Percentiles rank a stretch among this genome's conserved stretches.
Evolutionary conservation across 2,797 vertebrate species (phyloP).

Genomic region (Chrosomus eos): DNA sequence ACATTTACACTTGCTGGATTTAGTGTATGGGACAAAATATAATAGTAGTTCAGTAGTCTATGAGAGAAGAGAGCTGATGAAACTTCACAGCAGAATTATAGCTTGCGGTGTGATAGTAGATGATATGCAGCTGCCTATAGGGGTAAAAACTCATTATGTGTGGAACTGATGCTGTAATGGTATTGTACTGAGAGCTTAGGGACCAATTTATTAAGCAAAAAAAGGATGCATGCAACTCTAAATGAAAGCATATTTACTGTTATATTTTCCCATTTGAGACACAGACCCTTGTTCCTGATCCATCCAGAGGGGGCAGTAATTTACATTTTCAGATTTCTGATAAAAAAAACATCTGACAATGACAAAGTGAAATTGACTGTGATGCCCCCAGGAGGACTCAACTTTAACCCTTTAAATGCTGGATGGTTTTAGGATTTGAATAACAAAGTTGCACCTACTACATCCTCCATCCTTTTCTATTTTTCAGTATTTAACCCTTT

Average conservation of each 20-base stretch:
- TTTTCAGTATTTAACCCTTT: slow-evolving; percentile 30
- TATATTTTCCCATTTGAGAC: not conserved
- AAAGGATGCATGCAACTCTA: not conserved
- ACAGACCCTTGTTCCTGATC: slow-evolving; percentile 22
- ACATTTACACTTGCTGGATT: not conserved
- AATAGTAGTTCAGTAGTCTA: not conserved
- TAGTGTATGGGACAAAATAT: not conserved
- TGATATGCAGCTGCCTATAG: not conserved
- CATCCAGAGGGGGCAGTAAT: slow-evolving; percentile 69
- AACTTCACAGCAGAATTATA: not conserved
- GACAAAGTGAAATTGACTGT: slow-evolving; percentile 37
- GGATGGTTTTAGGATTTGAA: slow-evolving; percentile 41
- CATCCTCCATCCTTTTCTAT: not conserved
- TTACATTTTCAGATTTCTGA: slow-evolving; percentile 42
- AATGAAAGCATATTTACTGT: not conserved
- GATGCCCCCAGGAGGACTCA: slow-evolving; percentile 3
- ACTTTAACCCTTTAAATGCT: slow-evolving; percentile 71
- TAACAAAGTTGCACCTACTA: not conserved
- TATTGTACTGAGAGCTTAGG: not conserved
- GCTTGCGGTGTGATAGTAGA: not conserved
- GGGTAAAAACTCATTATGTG: not conserved
- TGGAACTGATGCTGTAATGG: not conserved
- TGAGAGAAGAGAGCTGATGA: not conserved
- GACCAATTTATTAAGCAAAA: not conserved
- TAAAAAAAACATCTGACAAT: not conserved